These are phyloP conservation scores for Temnothorax rugatulus DNA, from an alignment of 2,888 invertebrate species.

Conservation along the genomic window DNA sequence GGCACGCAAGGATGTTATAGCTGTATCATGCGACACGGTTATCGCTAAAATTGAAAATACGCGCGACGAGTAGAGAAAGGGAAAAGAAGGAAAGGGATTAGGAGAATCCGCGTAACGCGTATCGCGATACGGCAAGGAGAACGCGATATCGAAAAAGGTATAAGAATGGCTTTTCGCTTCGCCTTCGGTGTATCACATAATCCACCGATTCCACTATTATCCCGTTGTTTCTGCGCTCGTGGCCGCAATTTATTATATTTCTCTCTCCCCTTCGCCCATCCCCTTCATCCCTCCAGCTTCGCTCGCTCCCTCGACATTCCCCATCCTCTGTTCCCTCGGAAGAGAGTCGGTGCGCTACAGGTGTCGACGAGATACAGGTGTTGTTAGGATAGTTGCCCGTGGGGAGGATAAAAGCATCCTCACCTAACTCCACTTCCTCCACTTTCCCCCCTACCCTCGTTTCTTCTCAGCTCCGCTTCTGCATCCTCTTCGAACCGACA, in stretches of 20 bases:
- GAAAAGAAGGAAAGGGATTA: not conserved
- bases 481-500: slow-evolving; percentile 40
- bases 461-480: slow-evolving; percentile 35
- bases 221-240: slow-evolving; percentile 82
- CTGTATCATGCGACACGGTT: slow-evolving; percentile 26
- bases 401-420: slow-evolving; percentile 62
- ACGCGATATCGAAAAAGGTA: slow-evolving; percentile 76
- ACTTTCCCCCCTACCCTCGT: not conserved
- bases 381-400: slow-evolving; percentile 73
- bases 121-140: slow-evolving; percentile 67
- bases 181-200: slow-evolving; percentile 75
- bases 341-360: slow-evolving; percentile 81
- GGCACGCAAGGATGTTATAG: slow-evolving; percentile 12
- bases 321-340: slow-evolving; percentile 46
- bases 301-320: slow-evolving; percentile 38
- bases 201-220: slow-evolving; percentile 83
- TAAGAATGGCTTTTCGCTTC: slow-evolving; percentile 73
- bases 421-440: slow-evolving; percentile 42
- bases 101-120: slow-evolving; percentile 28
- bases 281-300: slow-evolving; percentile 20
- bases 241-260: slow-evolving; percentile 82
- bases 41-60: slow-evolving; percentile 25
- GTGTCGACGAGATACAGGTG: slow-evolving; percentile 85
- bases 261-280: slow-evolving; percentile 48
- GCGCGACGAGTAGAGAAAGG: not conserved